These are phyloP conservation scores for Candoia aspera DNA, from an alignment of 2,113 vertebrate species.

Conservation along the genomic window DNA sequence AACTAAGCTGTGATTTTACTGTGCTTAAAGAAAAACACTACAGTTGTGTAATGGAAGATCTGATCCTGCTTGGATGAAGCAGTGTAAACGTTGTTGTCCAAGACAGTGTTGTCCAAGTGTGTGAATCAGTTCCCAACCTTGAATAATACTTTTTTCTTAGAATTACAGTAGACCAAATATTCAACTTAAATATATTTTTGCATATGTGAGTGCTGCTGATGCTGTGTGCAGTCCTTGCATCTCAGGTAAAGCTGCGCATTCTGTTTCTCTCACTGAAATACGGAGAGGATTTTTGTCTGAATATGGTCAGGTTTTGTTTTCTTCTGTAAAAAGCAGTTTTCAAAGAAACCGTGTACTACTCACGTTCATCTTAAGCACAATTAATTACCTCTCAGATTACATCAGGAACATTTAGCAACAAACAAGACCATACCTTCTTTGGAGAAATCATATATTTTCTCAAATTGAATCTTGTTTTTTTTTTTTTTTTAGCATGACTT, in stretches of 20 bases:
- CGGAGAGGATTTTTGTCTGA: conserved; percentile 48
- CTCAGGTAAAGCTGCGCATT: conserved; percentile 79
- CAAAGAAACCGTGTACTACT: conserved; percentile 58
- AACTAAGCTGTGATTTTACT: conserved; percentile 81
- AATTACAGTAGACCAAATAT: conserved; percentile 79
- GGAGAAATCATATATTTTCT: conserved; percentile 19
- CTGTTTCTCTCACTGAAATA: conserved; percentile 62
- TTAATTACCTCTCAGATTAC: conserved; percentile 27
- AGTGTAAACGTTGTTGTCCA: conserved; percentile 69
- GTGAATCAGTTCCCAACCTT: conserved; percentile 68
- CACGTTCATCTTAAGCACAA: conserved; percentile 54
- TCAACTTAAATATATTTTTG: conserved; percentile 73
- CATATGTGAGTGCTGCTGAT: conserved; percentile 80
- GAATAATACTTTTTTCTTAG: conserved; percentile 71
- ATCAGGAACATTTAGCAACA: conserved; percentile 37
- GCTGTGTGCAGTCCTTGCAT: conserved; percentile 72
- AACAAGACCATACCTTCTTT: conserved; percentile 31
- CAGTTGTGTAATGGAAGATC: conserved; percentile 69
- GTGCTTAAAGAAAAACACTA: conserved; percentile 74
- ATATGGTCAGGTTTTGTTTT: conserved; percentile 52
- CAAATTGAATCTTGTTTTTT: not conserved
- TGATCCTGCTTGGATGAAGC: conserved; percentile 76
- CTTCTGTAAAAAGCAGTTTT: conserved; percentile 54
- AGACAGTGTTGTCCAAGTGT: conserved; percentile 66
- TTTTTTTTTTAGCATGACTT: not conserved